Base-by-base conservation (phyloP, 2,113 vertebrate genomes). In the Barbus barbus region DNA sequence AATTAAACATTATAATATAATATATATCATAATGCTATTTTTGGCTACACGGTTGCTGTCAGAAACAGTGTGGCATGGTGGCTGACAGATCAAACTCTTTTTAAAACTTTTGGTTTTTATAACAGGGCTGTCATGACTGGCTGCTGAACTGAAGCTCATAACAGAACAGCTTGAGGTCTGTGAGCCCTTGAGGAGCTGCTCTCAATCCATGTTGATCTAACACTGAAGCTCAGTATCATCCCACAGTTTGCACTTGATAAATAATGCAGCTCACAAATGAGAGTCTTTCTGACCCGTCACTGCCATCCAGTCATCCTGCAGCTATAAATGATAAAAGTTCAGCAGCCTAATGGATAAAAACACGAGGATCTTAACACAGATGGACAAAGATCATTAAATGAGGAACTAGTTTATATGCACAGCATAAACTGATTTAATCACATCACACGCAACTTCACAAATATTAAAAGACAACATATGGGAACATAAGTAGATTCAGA, bases 231-330 rank as follows among this genome's bases (percentile, higher is more conserved):
- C 36, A 38, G 41, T 41, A 36, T 71, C 67, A 71, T 71, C 20
- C 36, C 67, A n/a, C 63, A 41, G 67, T 71, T 71, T 71, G 67
- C 33, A n/a, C 20, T 71, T 41, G 67, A 71, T 41, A 41, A 71
- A 71, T 71, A 71, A 71, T 71, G 67, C 67, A 69, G 65, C 31
- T 11, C 31, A 69, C 65, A 71, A 71, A 71, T 71, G 11, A 71
- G 22, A 71, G 33, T 11, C 3, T 38, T 63, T 36, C 31, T 22
- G 31, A 69, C 31, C 65, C 31, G 33, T 69, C 61, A 16, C 28
- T 31, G 61, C 24, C 28, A 67, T 36, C 33, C 18, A 71, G 36
- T 71, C 20, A 71, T 38, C 33, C 20, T 5, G 20, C 4, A 41
- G 9, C 4, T 22, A 60, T 4, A 51, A 51, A 51, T 20, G 48